Base-by-base conservation (phyloP, 2,888 invertebrate genomes). In the Euspilapteryx auroguttella region DNA sequence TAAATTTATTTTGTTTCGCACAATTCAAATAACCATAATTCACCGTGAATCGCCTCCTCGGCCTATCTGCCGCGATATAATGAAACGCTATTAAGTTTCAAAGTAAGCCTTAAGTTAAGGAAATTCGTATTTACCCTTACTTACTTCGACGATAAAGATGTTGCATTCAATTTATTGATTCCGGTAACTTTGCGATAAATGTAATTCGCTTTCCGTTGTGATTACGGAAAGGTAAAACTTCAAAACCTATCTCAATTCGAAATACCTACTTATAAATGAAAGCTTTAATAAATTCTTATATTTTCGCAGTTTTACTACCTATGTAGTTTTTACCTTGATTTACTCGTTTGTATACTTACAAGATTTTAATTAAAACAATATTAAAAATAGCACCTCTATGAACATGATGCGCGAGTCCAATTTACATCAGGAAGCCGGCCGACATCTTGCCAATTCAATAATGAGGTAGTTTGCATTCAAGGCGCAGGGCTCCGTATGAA, bases 1-100 rank as follows among this genome's bases (percentile, higher is more conserved):
- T 68, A 68, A 75, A 75, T 75, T 75, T 75, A 75, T 75, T 73
- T 73, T 73, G 75, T 73, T 73, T 73, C 71, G 62, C 53, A 73
- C 73, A 71, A 73, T 75, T 75, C 73, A 75, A 75, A 75, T 75
- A 75, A 75, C 75, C 75, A 75, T 75, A 73, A 75, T 49, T 75
- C 75, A 75, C 64, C 40, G 46, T 9, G 21, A 24, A 28, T 24
- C 49, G 47, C 48, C 30, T 25, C 14, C 56, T 69, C 65, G 71
- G 71, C 73, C 69, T 69, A 71, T 64, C 68, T 71, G 13, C 8
- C 69, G 63, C 68, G 71, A 65, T 69, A 68, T 75, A 75, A 75
- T 75, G 75, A 75, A 75, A 71, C 52, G 54, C 66, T 56, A 56
- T 65, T 69, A 66, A 71, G 57, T 66, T 65, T 45, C 41, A 42